Percentiles rank a stretch among this genome's conserved stretches.
These are phyloP conservation scores for Spea multiplicata DNA, from an alignment of 2,113 vertebrate species.

Conservation along the genomic window DNA sequence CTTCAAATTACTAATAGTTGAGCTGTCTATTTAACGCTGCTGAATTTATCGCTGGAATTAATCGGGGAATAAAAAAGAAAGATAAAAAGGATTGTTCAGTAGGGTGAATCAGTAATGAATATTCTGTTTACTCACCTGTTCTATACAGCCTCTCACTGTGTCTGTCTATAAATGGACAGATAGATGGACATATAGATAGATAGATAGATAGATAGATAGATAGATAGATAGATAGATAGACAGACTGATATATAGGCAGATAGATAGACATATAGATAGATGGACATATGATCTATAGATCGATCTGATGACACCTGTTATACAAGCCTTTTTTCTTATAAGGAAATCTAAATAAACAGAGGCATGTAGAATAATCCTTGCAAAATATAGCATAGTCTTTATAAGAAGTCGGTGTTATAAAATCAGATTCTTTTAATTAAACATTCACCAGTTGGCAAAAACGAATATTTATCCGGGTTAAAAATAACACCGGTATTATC, in stretches of 20 bases:
- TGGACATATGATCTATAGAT: neutral
- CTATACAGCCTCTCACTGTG: neutral
- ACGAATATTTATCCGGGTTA: too few relatives aligned
- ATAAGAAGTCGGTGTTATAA: too few relatives aligned
- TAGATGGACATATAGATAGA: neutral
- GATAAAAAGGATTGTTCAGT: constrained; percentile 31
- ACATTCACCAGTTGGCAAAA: too few relatives aligned
- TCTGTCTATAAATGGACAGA: neutral
- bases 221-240: neutral
- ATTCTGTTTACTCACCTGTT: constrained; percentile 32
- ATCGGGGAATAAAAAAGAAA: constrained; percentile 5
- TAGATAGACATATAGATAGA: neutral
- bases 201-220: neutral
- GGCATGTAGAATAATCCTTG: too few relatives aligned
- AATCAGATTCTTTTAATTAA: too few relatives aligned
- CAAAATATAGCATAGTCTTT: too few relatives aligned
- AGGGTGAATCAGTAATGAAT: constrained; percentile 6
- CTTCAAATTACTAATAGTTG: neutral
- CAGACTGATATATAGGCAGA: neutral
- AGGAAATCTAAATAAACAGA: neutral
- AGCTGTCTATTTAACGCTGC: neutral
- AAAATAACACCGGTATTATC: too few relatives aligned
- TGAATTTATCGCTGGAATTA: neutral
- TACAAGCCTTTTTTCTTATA: too few relatives aligned
- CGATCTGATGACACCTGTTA: neutral